Percentiles rank a stretch among this genome's conserved stretches.
phyloP scores from a whole-genome alignment of 2,113 vertebrate genomes.

The Chloropsis cyanopogon region DNA sequence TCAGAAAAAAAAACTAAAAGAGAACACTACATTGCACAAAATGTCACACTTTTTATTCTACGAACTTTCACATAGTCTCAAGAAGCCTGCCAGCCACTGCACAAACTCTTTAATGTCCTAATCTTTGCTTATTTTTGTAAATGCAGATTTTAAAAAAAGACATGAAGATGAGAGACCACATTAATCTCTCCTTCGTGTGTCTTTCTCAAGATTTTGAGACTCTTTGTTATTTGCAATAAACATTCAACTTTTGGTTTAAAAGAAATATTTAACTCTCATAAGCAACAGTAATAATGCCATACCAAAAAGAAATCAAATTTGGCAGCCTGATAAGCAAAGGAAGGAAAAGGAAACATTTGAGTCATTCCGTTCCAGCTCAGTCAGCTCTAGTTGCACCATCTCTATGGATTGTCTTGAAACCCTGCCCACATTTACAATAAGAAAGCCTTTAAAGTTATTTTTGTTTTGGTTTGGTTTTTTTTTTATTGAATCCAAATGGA shows the following conservation, averaged over 20 bases:
- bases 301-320: conserved; percentile 12
- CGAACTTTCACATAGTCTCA: background rate
- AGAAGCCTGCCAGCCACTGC: background rate
- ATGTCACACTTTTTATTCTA: background rate
- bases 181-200: background rate
- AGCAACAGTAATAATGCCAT: conserved; percentile 3
- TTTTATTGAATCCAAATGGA: background rate
- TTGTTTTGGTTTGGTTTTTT: background rate
- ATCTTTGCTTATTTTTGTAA: background rate
- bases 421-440: background rate
- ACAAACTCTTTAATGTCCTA: background rate
- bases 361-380: conserved; percentile 19
- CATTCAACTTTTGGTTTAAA: background rate
- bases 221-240: background rate
- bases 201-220: background rate
- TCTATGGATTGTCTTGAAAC: conserved; percentile 29
- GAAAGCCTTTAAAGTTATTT: conserved; percentile 8
- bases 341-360: conserved; percentile 34
- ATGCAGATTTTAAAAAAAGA: background rate
- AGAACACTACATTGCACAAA: background rate
- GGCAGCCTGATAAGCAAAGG: conserved; percentile 30
- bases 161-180: background rate
- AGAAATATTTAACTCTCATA: background rate
- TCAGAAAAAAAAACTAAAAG: background rate
- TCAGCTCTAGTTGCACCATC: background rate